Evolutionary conservation across 2,113 vertebrate species (phyloP).

Genomic region (Engraulis encrasicolus): DNA sequence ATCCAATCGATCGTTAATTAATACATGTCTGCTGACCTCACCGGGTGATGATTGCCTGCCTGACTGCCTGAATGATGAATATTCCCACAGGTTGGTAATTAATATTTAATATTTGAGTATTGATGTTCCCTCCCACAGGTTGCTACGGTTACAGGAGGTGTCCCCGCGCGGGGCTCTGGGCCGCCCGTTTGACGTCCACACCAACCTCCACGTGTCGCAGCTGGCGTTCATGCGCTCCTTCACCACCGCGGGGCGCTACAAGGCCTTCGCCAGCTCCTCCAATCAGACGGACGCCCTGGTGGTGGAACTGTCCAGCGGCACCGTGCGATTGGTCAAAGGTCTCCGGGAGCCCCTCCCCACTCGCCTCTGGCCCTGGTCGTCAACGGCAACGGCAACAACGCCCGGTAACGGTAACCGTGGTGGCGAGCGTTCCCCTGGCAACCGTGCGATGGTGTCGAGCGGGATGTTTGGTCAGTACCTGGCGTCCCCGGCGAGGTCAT

Average conservation of each 20-base stretch:
- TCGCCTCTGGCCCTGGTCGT: constrained; percentile 88
- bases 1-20: no score
- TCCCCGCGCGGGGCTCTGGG: constrained; percentile 85
- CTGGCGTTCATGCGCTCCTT: constrained; percentile 95
- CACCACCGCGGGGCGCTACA: constrained; percentile 91
- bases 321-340: constrained; percentile 97
- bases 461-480: constrained; percentile 96
- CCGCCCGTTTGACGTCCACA: constrained; percentile 89
- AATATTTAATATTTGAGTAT: no score
- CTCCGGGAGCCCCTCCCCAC: constrained; percentile 88
- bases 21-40: no score
- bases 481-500: constrained; percentile 91
- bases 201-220: constrained; percentile 92
- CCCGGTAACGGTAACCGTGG: no score
- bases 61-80: no score
- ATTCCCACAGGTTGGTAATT: no score
- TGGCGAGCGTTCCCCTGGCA: no score
- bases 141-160: constrained; percentile 87
- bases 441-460: constrained; percentile 86
- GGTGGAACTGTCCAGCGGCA: constrained; percentile 89
- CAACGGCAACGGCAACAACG: no score
- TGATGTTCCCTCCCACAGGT: no score
- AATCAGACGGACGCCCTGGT: constrained; percentile 90
- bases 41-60: no score
- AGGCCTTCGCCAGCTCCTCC: constrained; percentile 90